Evolutionary conservation across 2,113 vertebrate genomes (phyloP), one percentile per base, ranked within the genome.

Genomic region (Melanerpes aurifrons): DNA sequence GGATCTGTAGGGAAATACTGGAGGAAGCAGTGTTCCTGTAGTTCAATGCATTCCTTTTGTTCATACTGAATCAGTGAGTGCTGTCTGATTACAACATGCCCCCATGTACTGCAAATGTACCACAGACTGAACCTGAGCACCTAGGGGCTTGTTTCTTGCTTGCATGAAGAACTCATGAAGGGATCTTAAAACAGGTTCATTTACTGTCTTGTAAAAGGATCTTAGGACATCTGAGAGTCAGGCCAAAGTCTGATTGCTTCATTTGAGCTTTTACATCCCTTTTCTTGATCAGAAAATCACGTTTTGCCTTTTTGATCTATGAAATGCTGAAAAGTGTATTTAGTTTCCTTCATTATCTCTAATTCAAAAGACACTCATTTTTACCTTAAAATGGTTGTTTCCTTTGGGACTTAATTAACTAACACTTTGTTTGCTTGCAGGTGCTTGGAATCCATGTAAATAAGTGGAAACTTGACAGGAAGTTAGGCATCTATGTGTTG

Each of bases 401-500:
- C 15, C 40, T 84, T 64, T n/a, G 16, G 31, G 37, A 21, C 47
- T 86, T 90, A 67, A 59, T 91, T 95, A 83, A 77, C 45, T 71
- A 74, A 64, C 3, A 2, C 22, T 35, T 90, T 91, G 17, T 97
- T 86, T 94, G 64, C 82, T 83, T 90, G 64, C 97, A 99, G 99
- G 98, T 99, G 62, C 88, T 97, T 21, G 99, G 99, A 79, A 99
- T 99, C 95, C 98, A 99, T 89, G 47, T 99, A 69, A 99, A 99
- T 94, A 98, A 99, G 31, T 99, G 99, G 99, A 98, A 97, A 94
- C 98, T 99, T 97, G 99, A 99, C 97, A 90, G 94, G 90, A 99
- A 98, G 97, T 98, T 99, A 94, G 99, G 99, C 21, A 13, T 98
- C 50, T 99, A 99, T 1, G 99, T 99, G 61, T 95, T 99, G 73